Base-by-base conservation (phyloP, 2,113 vertebrate genomes). In the Xiphias gladius region DNA sequence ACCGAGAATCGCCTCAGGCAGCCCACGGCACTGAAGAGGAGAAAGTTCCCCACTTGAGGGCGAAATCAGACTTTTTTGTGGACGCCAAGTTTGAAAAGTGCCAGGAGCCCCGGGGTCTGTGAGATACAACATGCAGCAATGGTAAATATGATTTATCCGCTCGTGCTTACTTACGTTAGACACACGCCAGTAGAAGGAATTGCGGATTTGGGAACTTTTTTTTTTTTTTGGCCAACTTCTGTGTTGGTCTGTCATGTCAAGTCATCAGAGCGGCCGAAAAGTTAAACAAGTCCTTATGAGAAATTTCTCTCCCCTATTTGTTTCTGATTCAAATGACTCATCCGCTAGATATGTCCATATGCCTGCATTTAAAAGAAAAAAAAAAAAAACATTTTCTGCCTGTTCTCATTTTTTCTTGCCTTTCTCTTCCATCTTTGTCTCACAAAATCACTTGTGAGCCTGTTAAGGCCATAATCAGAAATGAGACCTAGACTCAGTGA, bases 81-180 rank as follows among this genome's bases (percentile, higher is more conserved):
- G 92, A 93, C 88, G 85, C 72, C 79, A 91, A 91, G 73, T 92
- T 92, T 86, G 79, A 89, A 89, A 92, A 92, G 90, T 82, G 76
- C 91, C 93, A 92, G 92, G 73, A 95, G 81, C 90, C 65, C 77
- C 91, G 71, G 86, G 86, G 86, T 93, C 93, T 91, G 80, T 91
- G 86, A 92, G 84, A 93, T 76, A 93, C 94, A 94, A 91, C 94
- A 96, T 96, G 95, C 95, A 94, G 92, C 93, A 90, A 96, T 96
- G 95, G 95, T 96, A 94, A 96, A 93, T 95, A 94, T 91, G 32
- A 79, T 62, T 89, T 83, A 82, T 68, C 54, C 76, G 14, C 35
- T 70, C 48, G n/a, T 75, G 22, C n/a, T 76, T 64, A 66, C 17
- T 71, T 7, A 22, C 24, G 4, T 64, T 46, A 62, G 2, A 76